phyloP scores from a whole-genome alignment of 2,113 vertebrate genomes.

The Fregetta grallaria region DNA sequence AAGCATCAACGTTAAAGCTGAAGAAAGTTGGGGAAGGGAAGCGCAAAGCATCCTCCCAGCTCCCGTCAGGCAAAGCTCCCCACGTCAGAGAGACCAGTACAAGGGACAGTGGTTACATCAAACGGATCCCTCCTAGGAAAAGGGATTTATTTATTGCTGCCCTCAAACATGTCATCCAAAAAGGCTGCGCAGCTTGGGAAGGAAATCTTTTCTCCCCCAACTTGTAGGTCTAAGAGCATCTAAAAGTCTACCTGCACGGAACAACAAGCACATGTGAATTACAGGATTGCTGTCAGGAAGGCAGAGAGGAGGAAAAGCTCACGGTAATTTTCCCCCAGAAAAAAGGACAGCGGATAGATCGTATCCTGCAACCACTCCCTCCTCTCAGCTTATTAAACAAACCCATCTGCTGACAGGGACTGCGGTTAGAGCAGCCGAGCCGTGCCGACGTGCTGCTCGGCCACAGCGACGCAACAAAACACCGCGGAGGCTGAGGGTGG shows the following conservation, averaged over 20 bases:
- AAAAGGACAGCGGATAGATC: not conserved
- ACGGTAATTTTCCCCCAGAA: not conserved
- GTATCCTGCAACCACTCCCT: not conserved
- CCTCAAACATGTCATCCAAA: not conserved
- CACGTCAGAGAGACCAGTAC: fast-evolving
- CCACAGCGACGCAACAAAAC: not conserved
- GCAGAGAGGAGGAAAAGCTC: not conserved
- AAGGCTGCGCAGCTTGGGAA: not conserved
- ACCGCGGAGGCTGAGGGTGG: not conserved
- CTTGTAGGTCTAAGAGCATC: not conserved
- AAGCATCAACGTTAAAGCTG: not conserved
- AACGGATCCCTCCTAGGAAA: not conserved
- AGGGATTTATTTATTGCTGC: not conserved
- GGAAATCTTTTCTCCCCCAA: not conserved
- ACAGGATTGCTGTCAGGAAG: not conserved
- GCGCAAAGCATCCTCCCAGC: not conserved
- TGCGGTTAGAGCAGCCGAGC: not conserved
- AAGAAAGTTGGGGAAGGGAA: not conserved
- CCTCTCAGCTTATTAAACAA: not conserved
- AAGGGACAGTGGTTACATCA: not conserved
- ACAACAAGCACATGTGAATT: not conserved
- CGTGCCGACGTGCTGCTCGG: fast-evolving
- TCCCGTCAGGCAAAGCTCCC: not conserved
- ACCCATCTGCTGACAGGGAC: not conserved
- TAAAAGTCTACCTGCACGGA: not conserved